Conservation (phyloP, 2,888 invertebrate species). For the Mesorhabditis sp. region DNA sequence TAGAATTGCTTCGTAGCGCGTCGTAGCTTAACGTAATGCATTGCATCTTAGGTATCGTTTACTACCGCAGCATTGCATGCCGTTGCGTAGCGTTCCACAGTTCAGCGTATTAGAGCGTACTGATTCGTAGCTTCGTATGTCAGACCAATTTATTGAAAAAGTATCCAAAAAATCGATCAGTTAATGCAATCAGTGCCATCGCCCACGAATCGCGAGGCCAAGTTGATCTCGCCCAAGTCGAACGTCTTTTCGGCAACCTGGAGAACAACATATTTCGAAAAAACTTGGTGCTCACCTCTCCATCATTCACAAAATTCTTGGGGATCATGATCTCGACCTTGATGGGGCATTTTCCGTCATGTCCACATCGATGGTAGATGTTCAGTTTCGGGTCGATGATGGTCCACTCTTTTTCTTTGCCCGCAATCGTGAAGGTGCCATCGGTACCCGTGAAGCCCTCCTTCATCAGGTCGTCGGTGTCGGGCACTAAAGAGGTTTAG, state of each 20-base stretch:
- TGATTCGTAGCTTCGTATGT: too few species aligned
- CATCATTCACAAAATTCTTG: background rate
- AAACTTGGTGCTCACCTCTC: constrained; percentile 1
- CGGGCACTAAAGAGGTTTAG: background rate
- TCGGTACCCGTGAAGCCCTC: background rate
- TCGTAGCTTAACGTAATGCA: too few species aligned
- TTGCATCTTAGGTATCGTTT: too few species aligned
- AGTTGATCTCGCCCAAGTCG: background rate
- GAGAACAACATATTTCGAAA: too few species aligned
- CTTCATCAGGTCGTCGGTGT: constrained; percentile 4
- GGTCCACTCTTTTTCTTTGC: background rate
- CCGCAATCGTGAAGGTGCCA: background rate
- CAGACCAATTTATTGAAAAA: too few species aligned
- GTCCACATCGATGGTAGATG: constrained; percentile 4
- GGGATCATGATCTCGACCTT: constrained; percentile 6
- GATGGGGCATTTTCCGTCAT: background rate
- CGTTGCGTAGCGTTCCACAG: too few species aligned
- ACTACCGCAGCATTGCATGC: too few species aligned
- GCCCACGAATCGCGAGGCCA: background rate
- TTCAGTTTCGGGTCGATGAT: constrained; percentile 6
- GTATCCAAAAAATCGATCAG: background rate
- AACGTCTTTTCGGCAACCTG: background rate
- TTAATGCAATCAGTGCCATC: background rate
- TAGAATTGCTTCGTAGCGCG: too few species aligned
- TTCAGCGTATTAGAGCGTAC: too few species aligned